Evolutionary conservation across 1,140 invertebrate species (phyloP), one percentile per base, ranked within the genome.

Genomic region (Papilio glaucus): DNA sequence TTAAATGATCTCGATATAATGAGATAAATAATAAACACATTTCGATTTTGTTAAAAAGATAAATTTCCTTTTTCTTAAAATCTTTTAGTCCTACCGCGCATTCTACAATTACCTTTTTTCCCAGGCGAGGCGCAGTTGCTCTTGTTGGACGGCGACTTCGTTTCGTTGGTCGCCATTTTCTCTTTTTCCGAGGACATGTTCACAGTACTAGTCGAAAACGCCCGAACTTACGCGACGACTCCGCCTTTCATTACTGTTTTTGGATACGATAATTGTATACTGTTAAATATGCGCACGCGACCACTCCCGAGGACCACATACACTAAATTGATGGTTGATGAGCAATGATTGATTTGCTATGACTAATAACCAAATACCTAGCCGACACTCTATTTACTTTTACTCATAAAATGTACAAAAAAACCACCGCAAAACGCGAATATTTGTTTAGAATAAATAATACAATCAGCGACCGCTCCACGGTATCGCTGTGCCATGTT

Each of bases 71-170:
- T n/a, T 33, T 33, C 6, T 33, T 33, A 3, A 33, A 33, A 33
- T 33, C 29, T n/a, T 45, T 18, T 45, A 15, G n/a, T n/a, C 42
- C 5, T 45, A 1, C 39, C 4, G 3, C 21, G 21, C 21, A 8
- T 24, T 24, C 21, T 12, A 21, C 13, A 53, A 41, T 67, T 88
- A 92, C 90, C 90, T 92, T 92, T 92, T 73, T 92, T 92, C 71
- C 89, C 90, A n/a, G 90, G 90, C 71, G 90, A 92, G 21, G 90
- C 87, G 78, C 90, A 91, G 82, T 92, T 92, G 75, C 87, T 90
- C 84, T 86, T 92, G 78, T 90, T 91, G 29, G 90, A 91, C 37
- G 90, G 89, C 37, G 90, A 91, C 76, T 92, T 92, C 57, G 81
- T 78, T 79, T 90, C 90, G 57, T 84, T 82, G 33, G 87, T 80